Base-by-base conservation (phyloP, 35 echinoderm and acorn worm species). In the Ophiothrix spiculata region DNA sequence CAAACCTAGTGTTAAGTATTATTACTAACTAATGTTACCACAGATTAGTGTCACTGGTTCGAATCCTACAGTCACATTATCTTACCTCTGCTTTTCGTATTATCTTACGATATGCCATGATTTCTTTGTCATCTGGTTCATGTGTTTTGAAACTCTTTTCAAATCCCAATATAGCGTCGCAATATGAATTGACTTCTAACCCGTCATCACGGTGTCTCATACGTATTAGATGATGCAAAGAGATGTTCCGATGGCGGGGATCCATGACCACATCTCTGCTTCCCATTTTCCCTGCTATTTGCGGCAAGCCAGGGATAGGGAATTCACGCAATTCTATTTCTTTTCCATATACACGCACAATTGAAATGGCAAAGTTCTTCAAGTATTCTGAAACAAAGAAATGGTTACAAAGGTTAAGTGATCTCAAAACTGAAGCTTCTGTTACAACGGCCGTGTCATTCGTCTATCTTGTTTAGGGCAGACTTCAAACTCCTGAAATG, bases 311-410 rank as follows among this genome's bases (percentile, higher is more conserved):
- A n/a, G 93, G 90, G 0, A 91, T 81, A 15, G 93, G 93, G 40
- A 85, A 96, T 1, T 80, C 81, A 23, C 85, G 39, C 0, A 88
- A 46, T 45, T 92, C 86, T 6, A 96, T 91, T 21, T 56, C 74
- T 32, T 96, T 83, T 35, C 90, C 89, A 86, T 96, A 96, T 25
- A 92, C 87, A 19, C 93, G 86, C 3, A 96, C 39, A 31, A 91
- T 83, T 3, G 88, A 78, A 76, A 94, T 81, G 0, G 81, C 56
- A 37, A 95, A 83, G 31, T 91, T 86, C 69, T 84, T 80, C 84
- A 95, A 45, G 77, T 95, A 95, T 8, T 56, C 93, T 95, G 77
- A 25, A 25, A 32, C 1, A n/a, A 79, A 41, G 36, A n/a, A n/a
- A n/a, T n/a, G n/a, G n/a, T n/a, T n/a, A n/a, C n/a, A n/a, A n/a